phyloP scores from a whole-genome alignment of 2,888 invertebrate genomes.

The Unio pictorum region DNA sequence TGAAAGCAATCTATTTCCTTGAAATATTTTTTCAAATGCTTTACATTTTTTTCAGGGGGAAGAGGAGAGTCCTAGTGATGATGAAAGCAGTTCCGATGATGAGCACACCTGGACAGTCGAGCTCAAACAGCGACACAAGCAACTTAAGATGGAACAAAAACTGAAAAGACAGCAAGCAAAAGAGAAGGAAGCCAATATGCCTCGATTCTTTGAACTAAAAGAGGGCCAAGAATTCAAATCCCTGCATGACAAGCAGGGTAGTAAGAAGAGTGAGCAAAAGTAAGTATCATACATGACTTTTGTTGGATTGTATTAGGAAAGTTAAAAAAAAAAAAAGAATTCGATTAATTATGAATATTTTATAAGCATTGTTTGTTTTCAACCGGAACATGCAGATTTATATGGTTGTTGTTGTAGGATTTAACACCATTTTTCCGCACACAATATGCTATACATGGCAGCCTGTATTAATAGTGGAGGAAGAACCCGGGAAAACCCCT shows the following conservation, averaged over 20 bases:
- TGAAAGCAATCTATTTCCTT: background rate
- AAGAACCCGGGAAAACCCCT: no score
- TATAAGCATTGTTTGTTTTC: no score
- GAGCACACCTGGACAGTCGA: slow-evolving; percentile 82
- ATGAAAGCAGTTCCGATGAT: slow-evolving; percentile 79
- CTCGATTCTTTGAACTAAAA: slow-evolving; percentile 78
- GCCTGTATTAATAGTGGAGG: no score
- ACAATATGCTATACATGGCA: no score
- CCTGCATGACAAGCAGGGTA: slow-evolving; percentile 28
- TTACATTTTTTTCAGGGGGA: slow-evolving; percentile 22
- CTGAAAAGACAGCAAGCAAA: slow-evolving; percentile 63
- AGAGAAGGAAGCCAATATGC: slow-evolving; percentile 62
- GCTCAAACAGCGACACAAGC: slow-evolving; percentile 82
- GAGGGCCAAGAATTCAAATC: slow-evolving; percentile 76
- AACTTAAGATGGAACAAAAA: slow-evolving; percentile 73
- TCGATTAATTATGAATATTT: no score
- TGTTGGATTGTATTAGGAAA: background rate
- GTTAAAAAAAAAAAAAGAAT: no score
- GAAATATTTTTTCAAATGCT: background rate
- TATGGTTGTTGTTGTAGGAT: no score
- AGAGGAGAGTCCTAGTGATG: slow-evolving; percentile 46
- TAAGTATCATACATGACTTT: slow-evolving; percentile 6
- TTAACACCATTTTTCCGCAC: no score
- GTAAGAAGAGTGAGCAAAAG: slow-evolving; percentile 41
- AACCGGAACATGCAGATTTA: no score